Evolutionary conservation across 2,888 invertebrate species (phyloP), one percentile per base, ranked within the genome.

Genomic region (Agonopterix alstromeriana): DNA sequence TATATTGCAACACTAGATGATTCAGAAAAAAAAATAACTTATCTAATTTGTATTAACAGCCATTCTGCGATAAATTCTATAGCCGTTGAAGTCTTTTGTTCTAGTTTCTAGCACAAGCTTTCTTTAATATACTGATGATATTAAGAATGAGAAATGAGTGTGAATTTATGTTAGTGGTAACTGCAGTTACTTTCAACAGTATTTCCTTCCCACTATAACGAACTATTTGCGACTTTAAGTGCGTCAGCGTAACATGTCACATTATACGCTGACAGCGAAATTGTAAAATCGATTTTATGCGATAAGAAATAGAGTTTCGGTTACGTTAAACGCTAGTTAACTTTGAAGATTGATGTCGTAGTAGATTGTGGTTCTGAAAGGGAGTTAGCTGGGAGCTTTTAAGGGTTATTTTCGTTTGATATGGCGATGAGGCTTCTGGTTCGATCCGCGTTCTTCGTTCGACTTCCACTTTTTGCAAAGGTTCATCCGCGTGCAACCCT

Each of bases 381-480:
- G 61, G 62, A 73, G 72, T 70, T 68, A 67, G 66, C 58, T 65
- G 58, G 61, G 58, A 54, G 65, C 53, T 58, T 60, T 66, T 73
- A 79, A 65, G 69, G 69, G 65, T 70, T 63, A 77, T 56, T 75
- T 74, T 84, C 58, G 79, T 67, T 73, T 75, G 79, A 50, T 38
- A n/a, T 38, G 9, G 38, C 10, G 4, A n/a, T n/a, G 38, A 38
- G 27, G 38, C 38, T 38, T 57, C 70, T 73, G 67, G 70, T 71
- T 66, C 76, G 73, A 83, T 86, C 86, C 86, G 86, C 86, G 86
- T 87, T 86, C 85, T 81, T 81, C 68, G 67, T 69, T 66, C 73
- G 72, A 77, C 77, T 80, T 79, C 85, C 71, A 83, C 76, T 87
- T 87, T 87, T 87, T 87, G 80, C 67, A 58, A 53, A 60, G 75